Percentiles rank a stretch among this genome's conserved stretches.
Conservation (phyloP, 92 coral and sea anemone genomes). For the Phenganax stokvisi region DNA sequence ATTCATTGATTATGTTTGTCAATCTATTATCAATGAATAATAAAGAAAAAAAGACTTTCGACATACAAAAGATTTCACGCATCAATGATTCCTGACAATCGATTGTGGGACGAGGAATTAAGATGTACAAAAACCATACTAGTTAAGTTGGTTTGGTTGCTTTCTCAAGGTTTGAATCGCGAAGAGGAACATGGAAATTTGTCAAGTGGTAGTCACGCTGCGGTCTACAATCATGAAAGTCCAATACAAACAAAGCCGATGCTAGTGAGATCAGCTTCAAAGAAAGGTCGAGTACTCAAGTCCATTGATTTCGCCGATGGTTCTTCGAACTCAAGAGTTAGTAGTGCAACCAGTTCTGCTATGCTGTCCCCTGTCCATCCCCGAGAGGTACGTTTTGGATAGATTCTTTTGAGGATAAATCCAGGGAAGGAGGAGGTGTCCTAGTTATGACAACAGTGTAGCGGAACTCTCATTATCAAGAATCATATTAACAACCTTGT, state of each 20-base stretch:
- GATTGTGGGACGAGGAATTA: too few relatives aligned
- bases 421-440: too few relatives aligned
- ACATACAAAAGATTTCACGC: not conserved
- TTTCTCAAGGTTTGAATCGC: conserved; percentile 22
- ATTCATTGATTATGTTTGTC: too few relatives aligned
- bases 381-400: conserved; percentile 13
- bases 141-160: not conserved
- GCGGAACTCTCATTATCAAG: too few relatives aligned
- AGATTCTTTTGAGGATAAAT: too few relatives aligned
- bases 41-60: not conserved
- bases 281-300: conserved; percentile 62
- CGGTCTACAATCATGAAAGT: conserved; percentile 43
- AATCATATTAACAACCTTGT: not conserved
- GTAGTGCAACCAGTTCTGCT: conserved; percentile 19
- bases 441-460: too few relatives aligned
- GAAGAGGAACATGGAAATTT: conserved; percentile 25
- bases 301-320: conserved; percentile 35
- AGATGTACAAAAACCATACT: not conserved
- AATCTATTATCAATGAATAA: too few relatives aligned
- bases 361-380: conserved; percentile 26
- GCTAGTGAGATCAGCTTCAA: conserved; percentile 88
- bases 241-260: conserved; percentile 90
- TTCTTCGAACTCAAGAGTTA: not conserved
- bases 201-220: conserved; percentile 17
- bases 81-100: too few relatives aligned